Evolutionary conservation across 2,113 vertebrate genomes (phyloP).

Genomic region (Cathartes aura): DNA sequence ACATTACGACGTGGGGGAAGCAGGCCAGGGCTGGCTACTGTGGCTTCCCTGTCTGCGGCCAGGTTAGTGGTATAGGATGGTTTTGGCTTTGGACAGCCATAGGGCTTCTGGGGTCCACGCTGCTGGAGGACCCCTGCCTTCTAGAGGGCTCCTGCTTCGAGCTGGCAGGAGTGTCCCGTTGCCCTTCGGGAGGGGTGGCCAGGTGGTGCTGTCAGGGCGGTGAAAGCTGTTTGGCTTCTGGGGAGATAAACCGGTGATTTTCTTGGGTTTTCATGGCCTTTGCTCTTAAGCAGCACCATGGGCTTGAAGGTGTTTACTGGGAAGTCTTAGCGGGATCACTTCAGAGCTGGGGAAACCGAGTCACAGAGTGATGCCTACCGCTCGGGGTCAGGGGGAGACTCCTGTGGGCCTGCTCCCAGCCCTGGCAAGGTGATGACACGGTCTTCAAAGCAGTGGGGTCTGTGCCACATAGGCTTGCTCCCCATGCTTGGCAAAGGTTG

Average conservation of each 20-base stretch:
- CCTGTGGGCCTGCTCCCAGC: not conserved
- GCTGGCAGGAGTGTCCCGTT: not conserved
- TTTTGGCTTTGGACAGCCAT: not conserved
- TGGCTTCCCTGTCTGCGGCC: not conserved
- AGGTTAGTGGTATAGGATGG: not conserved
- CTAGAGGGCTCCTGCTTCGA: not conserved
- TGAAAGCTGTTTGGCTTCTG: not conserved
- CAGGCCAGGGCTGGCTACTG: not conserved
- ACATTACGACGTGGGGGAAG: not conserved
- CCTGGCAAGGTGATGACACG: not conserved
- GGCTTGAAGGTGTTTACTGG: not conserved
- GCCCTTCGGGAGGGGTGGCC: not conserved
- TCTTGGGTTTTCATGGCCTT: not conserved
- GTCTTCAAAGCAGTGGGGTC: not conserved
- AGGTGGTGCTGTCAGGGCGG: accelerated
- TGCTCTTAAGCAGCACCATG: not conserved
- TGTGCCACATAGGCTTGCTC: not conserved
- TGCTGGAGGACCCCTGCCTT: not conserved
- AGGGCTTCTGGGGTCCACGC: not conserved
- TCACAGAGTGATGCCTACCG: not conserved
- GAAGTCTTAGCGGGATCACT: accelerated
- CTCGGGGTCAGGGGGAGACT: not conserved
- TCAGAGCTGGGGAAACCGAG: not conserved
- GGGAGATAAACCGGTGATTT: not conserved
- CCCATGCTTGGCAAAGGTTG: not conserved